Base-by-base conservation (phyloP, 2,797 vertebrate species). In the Rallus crepitans region DNA sequence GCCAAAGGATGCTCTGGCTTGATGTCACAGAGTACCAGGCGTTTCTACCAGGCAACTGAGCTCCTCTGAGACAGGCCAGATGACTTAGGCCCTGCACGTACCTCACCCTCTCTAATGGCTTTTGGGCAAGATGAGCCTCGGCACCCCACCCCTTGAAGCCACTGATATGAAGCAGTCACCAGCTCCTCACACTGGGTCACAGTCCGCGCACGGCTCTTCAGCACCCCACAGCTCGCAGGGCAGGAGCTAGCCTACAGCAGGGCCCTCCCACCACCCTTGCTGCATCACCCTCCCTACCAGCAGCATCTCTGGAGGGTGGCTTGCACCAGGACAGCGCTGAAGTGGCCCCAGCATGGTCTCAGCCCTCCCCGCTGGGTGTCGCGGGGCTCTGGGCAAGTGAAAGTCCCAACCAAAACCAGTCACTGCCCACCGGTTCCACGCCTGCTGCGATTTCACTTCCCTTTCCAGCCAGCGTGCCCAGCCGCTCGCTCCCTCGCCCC, bases 301-400 rank as follows among this genome's bases (percentile, higher is more conserved):
- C 65, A 66, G 31, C 48, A 63, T 73, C 42, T 18, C 9, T 4
- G 2, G 56, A 55, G 45, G 15, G 31, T 15, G 37, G 3, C 31
- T 69, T 24, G 19, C 17, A 33, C 37, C 14, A 24, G 3, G 45
- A 6, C 55, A 75, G 48, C 2, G 4, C 47, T 1, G 0, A 87
- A 82, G 47, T 2, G 0, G 14, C 61, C n/a, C 27, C 30, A 35
- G 30, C 55, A 70, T 9, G 2, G 0, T 17, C 53, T 78, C 42
- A 73, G 88, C 24, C n/a, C 35, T 82, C 33, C n/a, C 25, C 0
- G 1, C 3, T 1, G 6, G 37, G 47, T 0, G 0, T 48, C 6
- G 4, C 2, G 7, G 79, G 65, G n/a, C 37, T 87, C 50, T 4
- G 35, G 52, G n/a, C 0, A 12, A 87, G 53, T 70, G 75, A 76